These are phyloP conservation scores for Corythaeola cristata DNA, from an alignment of 2,113 vertebrate genomes.

Conservation along the genomic window DNA sequence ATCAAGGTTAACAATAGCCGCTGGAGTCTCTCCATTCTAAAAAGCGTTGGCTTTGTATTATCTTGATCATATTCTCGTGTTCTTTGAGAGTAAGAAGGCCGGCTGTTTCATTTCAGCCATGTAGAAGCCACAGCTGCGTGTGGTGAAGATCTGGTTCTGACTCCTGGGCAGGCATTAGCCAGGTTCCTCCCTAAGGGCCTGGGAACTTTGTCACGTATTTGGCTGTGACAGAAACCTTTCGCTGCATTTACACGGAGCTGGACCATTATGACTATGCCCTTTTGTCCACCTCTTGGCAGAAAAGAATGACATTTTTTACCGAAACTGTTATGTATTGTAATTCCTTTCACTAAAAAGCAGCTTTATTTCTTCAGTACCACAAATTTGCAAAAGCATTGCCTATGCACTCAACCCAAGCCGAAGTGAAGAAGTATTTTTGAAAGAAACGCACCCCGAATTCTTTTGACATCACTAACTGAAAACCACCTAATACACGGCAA, in stretches of 20 bases:
- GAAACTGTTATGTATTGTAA: neutral
- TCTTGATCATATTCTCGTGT: neutral
- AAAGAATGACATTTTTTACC: neutral
- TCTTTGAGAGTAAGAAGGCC: neutral
- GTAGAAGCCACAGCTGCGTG: neutral
- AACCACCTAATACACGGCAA: neutral
- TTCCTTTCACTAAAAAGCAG: neutral
- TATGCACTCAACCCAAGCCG: neutral
- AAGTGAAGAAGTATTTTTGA: no score
- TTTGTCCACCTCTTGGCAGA: neutral
- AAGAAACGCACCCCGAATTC: neutral
- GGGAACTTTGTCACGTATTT: neutral
- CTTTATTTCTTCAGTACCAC: neutral
- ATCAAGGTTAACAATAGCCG: neutral
- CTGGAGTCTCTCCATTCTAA: neutral
- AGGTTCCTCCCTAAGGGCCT: no score
- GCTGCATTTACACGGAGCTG: rapidly evolving
- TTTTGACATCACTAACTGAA: neutral
- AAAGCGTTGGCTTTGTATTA: neutral
- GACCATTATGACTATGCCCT: rapidly evolving
- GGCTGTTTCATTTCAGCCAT: neutral
- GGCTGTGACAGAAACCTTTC: neutral
- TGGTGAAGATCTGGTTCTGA: neutral
- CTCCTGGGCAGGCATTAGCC: neutral
- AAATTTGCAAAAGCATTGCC: neutral